phyloP scores from a whole-genome alignment of 2,888 invertebrate species.

The Schizotus pectinicornis region DNA sequence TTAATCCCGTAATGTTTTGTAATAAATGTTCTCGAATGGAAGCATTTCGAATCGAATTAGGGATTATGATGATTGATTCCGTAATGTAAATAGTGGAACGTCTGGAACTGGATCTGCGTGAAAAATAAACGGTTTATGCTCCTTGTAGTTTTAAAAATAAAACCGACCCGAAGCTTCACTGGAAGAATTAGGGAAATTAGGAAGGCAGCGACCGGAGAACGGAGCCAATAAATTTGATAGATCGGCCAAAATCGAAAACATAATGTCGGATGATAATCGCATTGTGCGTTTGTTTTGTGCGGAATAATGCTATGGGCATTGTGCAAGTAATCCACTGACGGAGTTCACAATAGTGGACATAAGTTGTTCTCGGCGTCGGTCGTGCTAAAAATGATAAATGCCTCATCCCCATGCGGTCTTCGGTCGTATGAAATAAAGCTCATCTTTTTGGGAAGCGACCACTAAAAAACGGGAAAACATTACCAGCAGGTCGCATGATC shows the following conservation, averaged over 20 bases:
- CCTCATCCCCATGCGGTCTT: conserved; percentile 54
- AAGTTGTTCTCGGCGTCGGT: conserved; percentile 46
- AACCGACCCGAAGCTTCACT: no score
- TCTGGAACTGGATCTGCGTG: conserved; percentile 34
- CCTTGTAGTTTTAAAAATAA: not conserved
- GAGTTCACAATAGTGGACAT: conserved; percentile 44
- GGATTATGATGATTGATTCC: conserved; percentile 21
- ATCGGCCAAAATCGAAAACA: no score
- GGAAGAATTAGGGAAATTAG: no score
- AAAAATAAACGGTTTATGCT: conserved; percentile 45
- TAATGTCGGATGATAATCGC: no score
- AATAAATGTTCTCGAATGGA: conserved; percentile 8
- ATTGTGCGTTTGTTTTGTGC: no score
- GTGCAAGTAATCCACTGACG: not conserved
- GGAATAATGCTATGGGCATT: not conserved
- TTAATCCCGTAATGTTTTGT: conserved; percentile 26
- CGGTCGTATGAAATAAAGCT: conserved; percentile 50
- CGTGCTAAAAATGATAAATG: conserved; percentile 51
- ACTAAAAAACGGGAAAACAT: conserved; percentile 58
- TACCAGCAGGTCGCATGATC: conserved; percentile 60
- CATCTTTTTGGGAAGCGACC: conserved; percentile 51
- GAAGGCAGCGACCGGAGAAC: no score
- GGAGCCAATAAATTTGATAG: no score
- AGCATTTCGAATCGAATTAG: conserved; percentile 17
- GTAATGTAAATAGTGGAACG: conserved; percentile 6